Evolutionary conservation across 2,113 vertebrate genomes (phyloP), one percentile per base, ranked within the genome.

Genomic region (Hemiscyllium ocellatum): DNA sequence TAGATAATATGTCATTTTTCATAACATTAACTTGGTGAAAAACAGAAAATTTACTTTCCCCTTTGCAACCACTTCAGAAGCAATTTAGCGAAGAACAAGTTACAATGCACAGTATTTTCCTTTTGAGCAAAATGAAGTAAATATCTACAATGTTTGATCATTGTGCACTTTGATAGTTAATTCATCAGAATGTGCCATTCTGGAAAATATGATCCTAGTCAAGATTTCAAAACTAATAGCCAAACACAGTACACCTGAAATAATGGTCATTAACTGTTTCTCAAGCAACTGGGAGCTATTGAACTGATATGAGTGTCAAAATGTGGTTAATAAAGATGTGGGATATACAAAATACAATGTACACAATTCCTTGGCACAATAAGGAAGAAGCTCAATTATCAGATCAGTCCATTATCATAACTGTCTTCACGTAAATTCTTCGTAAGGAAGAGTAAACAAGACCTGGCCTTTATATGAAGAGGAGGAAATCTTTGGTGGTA

Each of bases 1-100:
- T 65, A 93, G 66, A 93, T 93, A 93, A 93, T 37, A n/a, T 33
- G 19, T n/a, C 33, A 93, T 93, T 66, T 65, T 93, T 93, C 61
- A 93, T 6, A 68, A 93, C 33, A 66, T 42, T 37, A 93, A 66
- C 89, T 93, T 68, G 68, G 66, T 68, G 61, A 93, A 68, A n/a
- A 61, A 68, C n/a, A n/a, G 89, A 68, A 65, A 93, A 93, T 93
- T 93, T 93, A 93, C 89, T 22, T 7, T 61, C 29, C 19, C 7
- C 10, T 50, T 87, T 52, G 1, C 24, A 87, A 87, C 20, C 85
- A 56, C 56, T 93, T 29, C 61, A 68, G 89, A 66, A 66, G 61
- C 61, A 93, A n/a, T 93, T 93, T 61, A 93, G 61, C 1, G 66
- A 93, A 93, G 89, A 29, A 42, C 89, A 61, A 61, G 86, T 90